Evolutionary conservation across 2,888 invertebrate species (phyloP).

Genomic region (Eubasilissa splendida): DNA sequence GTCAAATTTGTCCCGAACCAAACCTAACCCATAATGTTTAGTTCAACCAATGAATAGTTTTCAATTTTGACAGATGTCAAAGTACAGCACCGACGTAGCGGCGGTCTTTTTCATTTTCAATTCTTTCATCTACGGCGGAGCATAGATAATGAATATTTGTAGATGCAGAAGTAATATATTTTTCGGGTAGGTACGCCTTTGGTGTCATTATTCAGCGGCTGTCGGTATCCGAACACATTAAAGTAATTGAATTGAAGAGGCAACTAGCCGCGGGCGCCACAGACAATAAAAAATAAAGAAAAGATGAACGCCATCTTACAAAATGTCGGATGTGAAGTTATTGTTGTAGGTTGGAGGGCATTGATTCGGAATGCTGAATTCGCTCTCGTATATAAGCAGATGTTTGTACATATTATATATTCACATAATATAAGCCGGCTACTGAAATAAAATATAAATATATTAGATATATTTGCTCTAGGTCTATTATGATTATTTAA

Average conservation of each 20-base stretch:
- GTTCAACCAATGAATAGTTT: too few relatives aligned
- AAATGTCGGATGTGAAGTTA: constrained; percentile 33
- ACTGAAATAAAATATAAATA: too few relatives aligned
- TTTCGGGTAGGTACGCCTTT: constrained; percentile 27
- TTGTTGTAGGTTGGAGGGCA: constrained; percentile 1
- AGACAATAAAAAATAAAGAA: constrained; percentile 33
- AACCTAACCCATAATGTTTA: too few relatives aligned
- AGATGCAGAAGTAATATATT: constrained; percentile 10
- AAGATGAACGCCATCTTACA: constrained; percentile 36
- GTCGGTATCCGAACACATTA: constrained; percentile 55
- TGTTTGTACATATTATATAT: too few relatives aligned
- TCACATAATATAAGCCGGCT: too few relatives aligned
- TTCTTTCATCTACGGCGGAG: not conserved
- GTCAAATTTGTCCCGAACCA: too few relatives aligned
- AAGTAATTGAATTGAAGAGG: constrained; percentile 54
- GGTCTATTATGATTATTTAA: too few relatives aligned
- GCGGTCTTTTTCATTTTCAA: constrained; percentile 6
- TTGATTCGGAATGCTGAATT: not conserved
- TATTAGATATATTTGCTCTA: too few relatives aligned
- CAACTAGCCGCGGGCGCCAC: constrained; percentile 51
- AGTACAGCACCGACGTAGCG: not conserved
- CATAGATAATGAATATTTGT: constrained; percentile 25
- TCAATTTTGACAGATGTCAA: too few relatives aligned
- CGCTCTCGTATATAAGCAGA: too few relatives aligned
- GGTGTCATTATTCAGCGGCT: constrained; percentile 52